Percentiles rank a stretch among this genome's conserved stretches.
Evolutionary conservation across 2,888 invertebrate genomes (phyloP).

Genomic region (Xanthia icteritia): DNA sequence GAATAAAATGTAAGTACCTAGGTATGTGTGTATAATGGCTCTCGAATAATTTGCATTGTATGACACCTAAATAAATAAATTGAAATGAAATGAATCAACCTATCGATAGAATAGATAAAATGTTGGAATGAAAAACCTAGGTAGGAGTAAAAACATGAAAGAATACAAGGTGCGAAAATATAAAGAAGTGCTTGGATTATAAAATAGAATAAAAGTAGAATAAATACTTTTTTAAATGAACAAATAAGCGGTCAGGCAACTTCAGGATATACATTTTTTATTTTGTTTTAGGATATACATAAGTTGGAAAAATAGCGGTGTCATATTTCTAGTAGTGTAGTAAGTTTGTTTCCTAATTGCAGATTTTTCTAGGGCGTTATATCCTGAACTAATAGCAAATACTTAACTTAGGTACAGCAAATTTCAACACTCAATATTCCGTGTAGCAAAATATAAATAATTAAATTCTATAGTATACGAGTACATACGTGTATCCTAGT

Average conservation of each 20-base stretch:
- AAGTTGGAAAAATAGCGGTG: slow-evolving; percentile 51
- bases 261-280: slow-evolving; percentile 57
- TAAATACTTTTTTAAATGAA: slow-evolving; percentile 30
- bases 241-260: slow-evolving; percentile 59
- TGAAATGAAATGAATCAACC: slow-evolving; percentile 39
- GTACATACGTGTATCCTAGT: slow-evolving; percentile 49
- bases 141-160: slow-evolving; percentile 55
- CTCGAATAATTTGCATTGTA: slow-evolving; percentile 30
- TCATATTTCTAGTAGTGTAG: slow-evolving; percentile 42
- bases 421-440: slow-evolving; percentile 46
- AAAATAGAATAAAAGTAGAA: slow-evolving; percentile 49
- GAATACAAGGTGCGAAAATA: slow-evolving; percentile 65
- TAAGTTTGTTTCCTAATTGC: slow-evolving; percentile 50
- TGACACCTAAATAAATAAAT: slow-evolving; percentile 46
- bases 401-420: slow-evolving; percentile 53
- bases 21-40: slow-evolving; percentile 34
- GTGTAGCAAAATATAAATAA: slow-evolving; percentile 63
- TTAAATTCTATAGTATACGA: slow-evolving; percentile 46
- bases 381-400: slow-evolving; percentile 60
- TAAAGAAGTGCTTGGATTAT: slow-evolving; percentile 62
- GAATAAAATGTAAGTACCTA: slow-evolving; percentile 20
- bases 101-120: slow-evolving; percentile 35
- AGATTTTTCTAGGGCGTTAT: slow-evolving; percentile 38
- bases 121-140: slow-evolving; percentile 34
- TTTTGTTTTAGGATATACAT: slow-evolving; percentile 29